Conservation (phyloP, 1,140 invertebrate genomes). For the Branchinecta lindahli region DNA sequence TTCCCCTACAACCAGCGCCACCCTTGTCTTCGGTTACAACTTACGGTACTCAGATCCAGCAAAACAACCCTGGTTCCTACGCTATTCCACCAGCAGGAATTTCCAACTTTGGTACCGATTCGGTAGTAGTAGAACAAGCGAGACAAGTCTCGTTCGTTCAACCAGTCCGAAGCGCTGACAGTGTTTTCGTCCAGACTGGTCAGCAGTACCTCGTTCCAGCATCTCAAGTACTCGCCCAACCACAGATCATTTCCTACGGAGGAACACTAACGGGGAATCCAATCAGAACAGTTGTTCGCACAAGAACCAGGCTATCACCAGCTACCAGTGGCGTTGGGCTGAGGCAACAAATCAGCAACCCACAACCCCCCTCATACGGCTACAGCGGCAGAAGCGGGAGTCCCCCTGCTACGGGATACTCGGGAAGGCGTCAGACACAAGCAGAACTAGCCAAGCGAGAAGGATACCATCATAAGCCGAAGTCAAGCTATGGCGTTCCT, state of each 20-base stretch:
- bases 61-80: no score
- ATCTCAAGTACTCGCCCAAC: background rate
- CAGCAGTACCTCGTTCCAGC: background rate
- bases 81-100: no score
- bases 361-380: constrained; percentile 12
- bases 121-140: no score
- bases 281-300: background rate
- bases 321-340: background rate
- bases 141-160: no score
- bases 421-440: background rate
- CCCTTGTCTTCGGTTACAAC: no score
- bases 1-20: no score
- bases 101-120: no score
- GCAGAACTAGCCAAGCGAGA: constrained; percentile 4
- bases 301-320: constrained; percentile 12
- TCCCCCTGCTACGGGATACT: constrained; percentile 7
- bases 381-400: constrained; percentile 6
- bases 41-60: no score
- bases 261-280: background rate
- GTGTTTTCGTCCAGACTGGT: no score
- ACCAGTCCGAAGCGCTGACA: no score
- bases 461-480: background rate
- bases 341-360: constrained; percentile 4
- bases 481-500: background rate
- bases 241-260: background rate